Conservation (phyloP, 2,888 invertebrate genomes). For the Junonia oenone region DNA sequence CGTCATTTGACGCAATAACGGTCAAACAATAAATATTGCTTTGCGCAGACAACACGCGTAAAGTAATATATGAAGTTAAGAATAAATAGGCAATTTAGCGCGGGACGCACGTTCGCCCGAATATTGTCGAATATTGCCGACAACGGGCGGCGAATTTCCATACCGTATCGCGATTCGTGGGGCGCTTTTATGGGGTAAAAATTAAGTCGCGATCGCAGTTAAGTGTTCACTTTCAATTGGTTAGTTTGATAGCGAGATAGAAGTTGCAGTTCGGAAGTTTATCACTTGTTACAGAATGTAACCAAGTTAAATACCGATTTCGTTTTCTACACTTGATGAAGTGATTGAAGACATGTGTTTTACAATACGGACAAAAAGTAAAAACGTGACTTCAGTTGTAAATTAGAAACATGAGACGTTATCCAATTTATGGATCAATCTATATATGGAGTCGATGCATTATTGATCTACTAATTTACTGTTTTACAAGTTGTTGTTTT, state of each 20-base stretch:
- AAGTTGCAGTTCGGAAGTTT: too few species aligned
- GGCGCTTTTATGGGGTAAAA: slow-evolving; percentile 78
- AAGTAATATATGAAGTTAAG: slow-evolving; percentile 81
- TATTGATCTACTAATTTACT: too few species aligned
- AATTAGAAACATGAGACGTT: too few species aligned
- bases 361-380: too few species aligned
- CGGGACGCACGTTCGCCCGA: slow-evolving; percentile 73
- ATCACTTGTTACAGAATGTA: too few species aligned
- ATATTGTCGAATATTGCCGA: slow-evolving; percentile 77
- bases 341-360: too few species aligned
- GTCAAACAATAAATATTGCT: slow-evolving; percentile 78
- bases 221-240: slow-evolving; percentile 65
- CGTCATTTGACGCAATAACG: slow-evolving; percentile 79
- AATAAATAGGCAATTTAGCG: slow-evolving; percentile 80
- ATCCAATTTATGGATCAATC: too few species aligned
- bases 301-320: too few species aligned
- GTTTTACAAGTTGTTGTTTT: too few species aligned
- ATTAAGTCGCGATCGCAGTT: slow-evolving; percentile 65
- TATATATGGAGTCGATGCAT: too few species aligned
- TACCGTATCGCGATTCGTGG: slow-evolving; percentile 75
- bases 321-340: too few species aligned
- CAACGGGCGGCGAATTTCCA: slow-evolving; percentile 70
- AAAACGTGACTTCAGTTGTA: too few species aligned
- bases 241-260: slow-evolving; percentile 37
- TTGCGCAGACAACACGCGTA: slow-evolving; percentile 79